These are phyloP conservation scores for Anastatus disparis DNA, from an alignment of 1,140 invertebrate species.

Conservation along the genomic window DNA sequence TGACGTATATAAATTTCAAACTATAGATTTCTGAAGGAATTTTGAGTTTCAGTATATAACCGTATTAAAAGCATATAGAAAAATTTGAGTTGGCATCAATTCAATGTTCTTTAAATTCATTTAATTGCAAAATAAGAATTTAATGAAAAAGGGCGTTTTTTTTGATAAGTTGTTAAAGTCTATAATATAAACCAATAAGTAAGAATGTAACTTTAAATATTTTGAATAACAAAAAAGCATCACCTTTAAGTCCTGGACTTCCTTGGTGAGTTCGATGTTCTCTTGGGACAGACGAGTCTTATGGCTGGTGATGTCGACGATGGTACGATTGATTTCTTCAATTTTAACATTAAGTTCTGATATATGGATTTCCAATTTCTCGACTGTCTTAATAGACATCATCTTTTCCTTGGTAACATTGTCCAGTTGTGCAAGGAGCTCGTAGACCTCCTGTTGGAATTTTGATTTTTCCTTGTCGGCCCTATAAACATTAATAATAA, in stretches of 20 bases:
- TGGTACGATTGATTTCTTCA: slow-evolving; percentile 93
- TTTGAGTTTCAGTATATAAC: no score
- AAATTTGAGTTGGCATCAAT: no score
- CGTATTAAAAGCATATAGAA: no score
- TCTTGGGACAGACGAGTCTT: slow-evolving; percentile 89
- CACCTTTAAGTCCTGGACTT: slow-evolving; percentile 93
- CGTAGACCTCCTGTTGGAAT: slow-evolving; percentile 96
- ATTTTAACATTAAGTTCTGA: slow-evolving; percentile 92
- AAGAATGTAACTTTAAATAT: no score
- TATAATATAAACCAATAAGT: no score
- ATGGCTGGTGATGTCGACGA: slow-evolving; percentile 93
- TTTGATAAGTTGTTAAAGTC: no score
- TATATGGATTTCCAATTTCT: slow-evolving; percentile 89
- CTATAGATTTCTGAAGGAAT: no score
- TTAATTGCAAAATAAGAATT: no score
- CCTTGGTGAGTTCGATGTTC: slow-evolving; percentile 93
- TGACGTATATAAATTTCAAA: no score
- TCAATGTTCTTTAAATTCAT: no score
- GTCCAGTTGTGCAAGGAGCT: slow-evolving; percentile 93
- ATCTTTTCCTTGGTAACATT: slow-evolving; percentile 91
- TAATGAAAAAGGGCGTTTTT: no score
- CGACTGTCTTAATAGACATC: slow-evolving; percentile 85
- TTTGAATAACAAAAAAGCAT: not conserved
- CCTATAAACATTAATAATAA: slow-evolving; percentile 66
- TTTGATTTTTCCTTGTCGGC: slow-evolving; percentile 95